A percentile compares a stretch with the other conserved stretches of the same genome.
These are phyloP conservation scores for Odontocerum albicorne DNA, from an alignment of 2,888 invertebrate genomes.

Conservation along the genomic window DNA sequence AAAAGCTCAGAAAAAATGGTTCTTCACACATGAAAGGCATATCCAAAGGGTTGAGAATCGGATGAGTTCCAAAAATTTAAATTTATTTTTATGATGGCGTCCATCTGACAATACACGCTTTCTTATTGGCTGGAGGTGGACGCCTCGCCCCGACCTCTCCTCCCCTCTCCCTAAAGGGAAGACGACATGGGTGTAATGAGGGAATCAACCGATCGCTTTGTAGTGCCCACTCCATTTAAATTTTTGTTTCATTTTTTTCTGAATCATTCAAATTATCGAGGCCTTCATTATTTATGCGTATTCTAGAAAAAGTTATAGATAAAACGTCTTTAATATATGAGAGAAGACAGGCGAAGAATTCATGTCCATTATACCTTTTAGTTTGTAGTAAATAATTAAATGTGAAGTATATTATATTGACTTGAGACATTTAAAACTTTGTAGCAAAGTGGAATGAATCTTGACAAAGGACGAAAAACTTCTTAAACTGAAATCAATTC, in stretches of 20 bases:
- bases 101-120: constrained; percentile 35
- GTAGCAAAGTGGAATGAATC: too few species aligned
- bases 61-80: constrained; percentile 33
- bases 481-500: too few species aligned
- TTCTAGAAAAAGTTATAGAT: constrained; percentile 19
- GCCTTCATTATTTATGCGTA: constrained; percentile 20
- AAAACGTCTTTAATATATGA: too few species aligned
- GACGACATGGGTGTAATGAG: constrained; percentile 9
- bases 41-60: constrained; percentile 29
- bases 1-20: too few species aligned
- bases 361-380: not conserved
- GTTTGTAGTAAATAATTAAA: too few species aligned
- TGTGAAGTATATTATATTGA: too few species aligned
- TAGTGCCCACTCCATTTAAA: constrained; percentile 2
- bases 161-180: not conserved
- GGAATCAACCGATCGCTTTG: constrained; percentile 27
- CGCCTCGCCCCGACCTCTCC: not conserved
- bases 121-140: constrained; percentile 28
- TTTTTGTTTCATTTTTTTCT: constrained; percentile 8
- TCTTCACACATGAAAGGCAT: too few species aligned
- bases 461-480: too few species aligned
- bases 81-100: constrained; percentile 36
- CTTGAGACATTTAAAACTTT: too few species aligned
- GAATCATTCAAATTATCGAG: constrained; percentile 24
- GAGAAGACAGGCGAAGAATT: constrained; percentile 6